Conservation (phyloP, 1,140 invertebrate species). For the Ceratitis capitata region DNA sequence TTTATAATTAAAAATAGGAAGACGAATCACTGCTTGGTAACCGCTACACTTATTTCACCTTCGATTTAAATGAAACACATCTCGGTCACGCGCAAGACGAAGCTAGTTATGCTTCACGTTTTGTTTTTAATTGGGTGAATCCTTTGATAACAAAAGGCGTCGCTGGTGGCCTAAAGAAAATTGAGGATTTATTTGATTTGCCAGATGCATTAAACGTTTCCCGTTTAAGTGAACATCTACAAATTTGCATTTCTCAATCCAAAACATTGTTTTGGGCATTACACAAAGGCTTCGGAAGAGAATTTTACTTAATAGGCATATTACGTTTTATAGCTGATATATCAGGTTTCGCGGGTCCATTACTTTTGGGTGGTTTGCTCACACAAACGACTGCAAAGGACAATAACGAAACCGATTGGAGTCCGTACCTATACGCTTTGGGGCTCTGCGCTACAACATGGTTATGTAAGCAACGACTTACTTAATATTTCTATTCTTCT, state of each 20-base stretch:
- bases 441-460: conserved; percentile 76
- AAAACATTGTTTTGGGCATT: conserved; percentile 76
- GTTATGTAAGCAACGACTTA: conserved; percentile 67
- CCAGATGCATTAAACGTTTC: conserved; percentile 68
- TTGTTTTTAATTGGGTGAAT: conserved; percentile 89
- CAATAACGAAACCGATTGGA: conserved; percentile 62
- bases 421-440: conserved; percentile 78
- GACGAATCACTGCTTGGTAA: conserved; percentile 70
- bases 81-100: conserved; percentile 85
- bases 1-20: no score
- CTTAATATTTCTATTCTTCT: conserved; percentile 22
- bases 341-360: conserved; percentile 86
- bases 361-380: conserved; percentile 74
- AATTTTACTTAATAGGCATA: conserved; percentile 90
- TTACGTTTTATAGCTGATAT: conserved; percentile 86
- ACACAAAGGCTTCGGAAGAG: conserved; percentile 83
- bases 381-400: conserved; percentile 61
- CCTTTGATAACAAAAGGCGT: conserved; percentile 86
- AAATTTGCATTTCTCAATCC: conserved; percentile 52
- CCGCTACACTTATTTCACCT: conserved; percentile 62
- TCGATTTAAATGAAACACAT: conserved; percentile 69
- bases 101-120: conserved; percentile 74
- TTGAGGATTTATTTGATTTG: conserved; percentile 88
- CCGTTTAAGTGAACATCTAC: conserved; percentile 53
- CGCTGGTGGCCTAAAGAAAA: conserved; percentile 74